Conservation (phyloP, 2,888 invertebrate species). For the Pantelozetes paolii region DNA sequence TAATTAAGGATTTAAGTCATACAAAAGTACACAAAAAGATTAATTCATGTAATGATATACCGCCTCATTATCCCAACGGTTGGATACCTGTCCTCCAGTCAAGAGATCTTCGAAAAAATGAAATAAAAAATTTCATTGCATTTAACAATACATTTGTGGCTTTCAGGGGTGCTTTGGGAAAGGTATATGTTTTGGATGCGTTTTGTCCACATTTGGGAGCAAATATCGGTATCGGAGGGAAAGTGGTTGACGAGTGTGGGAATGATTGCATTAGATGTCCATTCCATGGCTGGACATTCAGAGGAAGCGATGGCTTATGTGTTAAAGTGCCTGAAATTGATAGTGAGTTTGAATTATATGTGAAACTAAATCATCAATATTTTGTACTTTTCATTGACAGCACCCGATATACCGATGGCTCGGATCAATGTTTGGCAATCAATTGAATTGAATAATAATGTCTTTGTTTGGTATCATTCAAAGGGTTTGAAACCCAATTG, state of each 20-base stretch:
- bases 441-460: slow-evolving; percentile 66
- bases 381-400: slow-evolving; percentile 6
- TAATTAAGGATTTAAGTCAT: slow-evolving; percentile 11
- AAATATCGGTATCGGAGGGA: slow-evolving; percentile 73
- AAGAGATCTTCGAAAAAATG: slow-evolving; percentile 57
- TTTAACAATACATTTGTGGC: slow-evolving; percentile 68
- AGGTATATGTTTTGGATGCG: slow-evolving; percentile 69
- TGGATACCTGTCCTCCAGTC: slow-evolving; percentile 78
- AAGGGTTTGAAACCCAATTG: slow-evolving; percentile 67
- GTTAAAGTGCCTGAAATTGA: slow-evolving; percentile 65
- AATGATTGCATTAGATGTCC: slow-evolving; percentile 77
- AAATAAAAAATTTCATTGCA: slow-evolving; percentile 59
- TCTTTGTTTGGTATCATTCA: slow-evolving; percentile 78
- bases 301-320: slow-evolving; percentile 68
- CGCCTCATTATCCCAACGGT: slow-evolving; percentile 82
- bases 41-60: slow-evolving; percentile 55
- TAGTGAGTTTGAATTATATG: slow-evolving; percentile 18
- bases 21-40: not conserved
- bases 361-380: not conserved
- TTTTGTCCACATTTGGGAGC: slow-evolving; percentile 89
- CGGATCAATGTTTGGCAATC: slow-evolving; percentile 66
- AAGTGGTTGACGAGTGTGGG: slow-evolving; percentile 51
- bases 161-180: slow-evolving; percentile 62
- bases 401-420: slow-evolving; percentile 61
- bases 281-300: slow-evolving; percentile 81